These are phyloP conservation scores for Solea senegalensis DNA, from an alignment of 2,113 vertebrate species.

Conservation along the genomic window DNA sequence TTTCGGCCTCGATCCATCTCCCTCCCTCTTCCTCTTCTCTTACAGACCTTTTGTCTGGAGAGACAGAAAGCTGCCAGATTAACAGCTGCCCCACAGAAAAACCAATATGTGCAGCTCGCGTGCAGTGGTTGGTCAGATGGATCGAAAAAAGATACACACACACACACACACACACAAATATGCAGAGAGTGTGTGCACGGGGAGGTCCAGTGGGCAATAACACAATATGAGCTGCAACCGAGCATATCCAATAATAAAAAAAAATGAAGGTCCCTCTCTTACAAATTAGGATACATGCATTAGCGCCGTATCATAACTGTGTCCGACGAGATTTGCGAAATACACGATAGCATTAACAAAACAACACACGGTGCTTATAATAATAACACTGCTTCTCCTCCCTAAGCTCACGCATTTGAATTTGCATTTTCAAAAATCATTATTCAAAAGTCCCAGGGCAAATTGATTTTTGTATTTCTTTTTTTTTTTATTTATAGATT, in stretches of 20 bases:
- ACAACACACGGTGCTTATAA: conserved; percentile 42
- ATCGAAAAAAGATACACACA: conserved; percentile 20
- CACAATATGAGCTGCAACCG: conserved; percentile 57
- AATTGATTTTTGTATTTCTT: conserved; percentile 11
- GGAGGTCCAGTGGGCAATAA: conserved; percentile 49
- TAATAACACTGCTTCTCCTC: conserved; percentile 43
- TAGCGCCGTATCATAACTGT: conserved; percentile 58
- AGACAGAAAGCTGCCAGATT: conserved; percentile 73
- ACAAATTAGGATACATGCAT: conserved; percentile 62
- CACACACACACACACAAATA: conserved; percentile 15
- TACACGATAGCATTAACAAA: conserved; percentile 29
- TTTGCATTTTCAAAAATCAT: conserved; percentile 73
- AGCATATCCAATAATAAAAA: conserved; percentile 63
- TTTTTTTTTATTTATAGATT: neutral
- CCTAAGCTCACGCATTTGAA: conserved; percentile 59
- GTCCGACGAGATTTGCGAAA: conserved; percentile 55
- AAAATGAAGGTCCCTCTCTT: conserved; percentile 27
- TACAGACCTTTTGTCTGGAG: conserved; percentile 53
- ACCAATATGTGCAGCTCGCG: conserved; percentile 45
- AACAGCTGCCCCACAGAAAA: conserved; percentile 70
- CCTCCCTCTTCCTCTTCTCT: conserved; percentile 30
- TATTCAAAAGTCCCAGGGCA: conserved; percentile 62
- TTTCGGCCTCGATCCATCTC: conserved; percentile 28
- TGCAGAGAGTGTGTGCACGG: conserved; percentile 5
- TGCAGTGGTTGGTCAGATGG: conserved; percentile 41